Base-by-base conservation (phyloP, 2,888 invertebrate genomes). In the Idaea dimidiata region DNA sequence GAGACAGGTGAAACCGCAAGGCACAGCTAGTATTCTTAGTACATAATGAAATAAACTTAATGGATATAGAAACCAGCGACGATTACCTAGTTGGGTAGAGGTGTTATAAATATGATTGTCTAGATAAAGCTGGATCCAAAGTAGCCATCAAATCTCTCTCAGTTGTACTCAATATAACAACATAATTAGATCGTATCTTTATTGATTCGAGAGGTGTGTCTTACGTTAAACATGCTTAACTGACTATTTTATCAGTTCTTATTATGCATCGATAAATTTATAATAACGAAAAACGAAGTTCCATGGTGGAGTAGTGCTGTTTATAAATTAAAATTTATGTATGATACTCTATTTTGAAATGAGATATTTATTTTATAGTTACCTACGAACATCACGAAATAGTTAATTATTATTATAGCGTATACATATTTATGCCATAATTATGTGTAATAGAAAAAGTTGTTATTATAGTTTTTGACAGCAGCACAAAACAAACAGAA, bases 131-230 rank as follows among this genome's bases (percentile, higher is more conserved):
- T 43, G 43, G 43, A 43, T 10, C 60, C 54, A 17, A 16, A 61
- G 58, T 59, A 54, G 54, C 54, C 60, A 57, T 17, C 53, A 55
- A 54, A 60, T 55, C 43, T 55, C 54, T 24, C 55, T 6, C 33
- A 43, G 57, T 32, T 54, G 55, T 60, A 18, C 43, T 33, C 55
- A 43, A 8, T 54, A 18, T 59, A 61, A 65, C 56, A 65, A 67
- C 63, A 67, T 67, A 65, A 60, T 65, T 60, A 57, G 59, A 65
- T 65, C 33, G n/a, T 54, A 68, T 66, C 64, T 68, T 64, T 64
- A 68, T 64, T 54, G 17, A 59, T 59, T 54, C 16, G 60, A 59
- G 32, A 55, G 17, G 59, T 58, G 31, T 43, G 57, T 64, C 32
- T 62, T 58, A 31, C 6, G 55, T 61, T 57, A 17, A 33, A 59